Conservation (phyloP, 2,888 invertebrate species). For the Melinaea menophilus region DNA sequence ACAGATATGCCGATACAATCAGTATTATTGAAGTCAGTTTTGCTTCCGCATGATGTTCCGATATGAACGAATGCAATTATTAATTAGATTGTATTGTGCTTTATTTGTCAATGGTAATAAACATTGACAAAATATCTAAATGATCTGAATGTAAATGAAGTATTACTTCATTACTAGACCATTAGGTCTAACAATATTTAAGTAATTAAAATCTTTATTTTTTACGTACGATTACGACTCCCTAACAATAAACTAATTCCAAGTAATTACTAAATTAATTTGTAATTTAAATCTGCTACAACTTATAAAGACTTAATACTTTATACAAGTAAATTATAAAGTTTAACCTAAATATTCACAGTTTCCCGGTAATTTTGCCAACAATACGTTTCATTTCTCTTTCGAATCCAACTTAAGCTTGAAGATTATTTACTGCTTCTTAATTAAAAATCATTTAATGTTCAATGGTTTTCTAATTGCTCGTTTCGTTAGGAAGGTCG, state of each 20-base stretch:
- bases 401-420: not conserved
- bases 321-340: conserved; percentile 18
- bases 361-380: not conserved
- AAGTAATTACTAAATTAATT: conserved; percentile 1
- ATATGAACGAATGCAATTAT: too few relatives aligned
- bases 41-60: too few relatives aligned
- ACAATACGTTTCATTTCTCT: conserved; percentile 1
- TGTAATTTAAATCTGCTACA: conserved; percentile 2
- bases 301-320: not conserved
- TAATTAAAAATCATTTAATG: conserved; percentile 5
- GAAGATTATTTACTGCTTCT: conserved; percentile 11
- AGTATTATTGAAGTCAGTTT: too few relatives aligned
- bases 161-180: too few relatives aligned
- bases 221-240: not conserved
- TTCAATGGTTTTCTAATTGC: conserved; percentile 11
- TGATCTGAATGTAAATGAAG: too few relatives aligned
- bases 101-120: too few relatives aligned
- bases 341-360: conserved; percentile 11
- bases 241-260: not conserved
- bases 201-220: too few relatives aligned
- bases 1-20: too few relatives aligned
- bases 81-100: too few relatives aligned
- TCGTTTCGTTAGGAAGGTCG: conserved; percentile 7
- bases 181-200: too few relatives aligned
- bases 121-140: too few relatives aligned